Evolutionary conservation across 1,140 invertebrate genomes (phyloP).

Genomic region (Leptinotarsa texana): DNA sequence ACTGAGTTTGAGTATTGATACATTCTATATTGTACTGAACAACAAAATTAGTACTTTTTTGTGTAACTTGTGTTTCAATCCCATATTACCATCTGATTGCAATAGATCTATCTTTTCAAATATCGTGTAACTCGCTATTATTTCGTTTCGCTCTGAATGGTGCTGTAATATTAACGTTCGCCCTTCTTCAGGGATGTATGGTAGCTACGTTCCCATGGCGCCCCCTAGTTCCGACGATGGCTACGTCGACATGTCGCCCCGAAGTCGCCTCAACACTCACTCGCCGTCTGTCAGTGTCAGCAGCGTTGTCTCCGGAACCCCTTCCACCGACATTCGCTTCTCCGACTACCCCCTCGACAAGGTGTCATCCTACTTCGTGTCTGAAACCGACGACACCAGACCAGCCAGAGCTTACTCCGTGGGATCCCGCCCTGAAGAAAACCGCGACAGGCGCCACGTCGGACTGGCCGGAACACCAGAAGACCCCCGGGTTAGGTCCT

Average conservation of each 20-base stretch:
- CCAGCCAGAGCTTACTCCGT: constrained; percentile 83
- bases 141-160: too few relatives aligned
- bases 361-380: constrained; percentile 65
- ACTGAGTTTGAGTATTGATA: too few relatives aligned
- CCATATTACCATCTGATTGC: too few relatives aligned
- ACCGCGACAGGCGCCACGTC: constrained; percentile 51
- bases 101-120: too few relatives aligned
- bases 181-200: constrained; percentile 11
- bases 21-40: too few relatives aligned
- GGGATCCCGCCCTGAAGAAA: constrained; percentile 66
- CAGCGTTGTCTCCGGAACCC: constrained; percentile 75
- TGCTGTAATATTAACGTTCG: neutral
- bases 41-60: too few relatives aligned
- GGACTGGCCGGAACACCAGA: constrained; percentile 37
- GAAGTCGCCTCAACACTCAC: constrained; percentile 58
- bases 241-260: constrained; percentile 68
- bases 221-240: constrained; percentile 58
- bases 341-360: constrained; percentile 71
- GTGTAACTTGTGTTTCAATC: too few relatives aligned
- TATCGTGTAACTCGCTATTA: too few relatives aligned
- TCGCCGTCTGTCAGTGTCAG: constrained; percentile 67
- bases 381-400: constrained; percentile 63
- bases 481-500: constrained; percentile 64
- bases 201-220: constrained; percentile 68
- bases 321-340: constrained; percentile 65